A percentile compares a stretch with the other conserved stretches of the same genome.
Evolutionary conservation across 2,888 invertebrate genomes (phyloP).

Genomic region (Apomyelois bistriatella): DNA sequence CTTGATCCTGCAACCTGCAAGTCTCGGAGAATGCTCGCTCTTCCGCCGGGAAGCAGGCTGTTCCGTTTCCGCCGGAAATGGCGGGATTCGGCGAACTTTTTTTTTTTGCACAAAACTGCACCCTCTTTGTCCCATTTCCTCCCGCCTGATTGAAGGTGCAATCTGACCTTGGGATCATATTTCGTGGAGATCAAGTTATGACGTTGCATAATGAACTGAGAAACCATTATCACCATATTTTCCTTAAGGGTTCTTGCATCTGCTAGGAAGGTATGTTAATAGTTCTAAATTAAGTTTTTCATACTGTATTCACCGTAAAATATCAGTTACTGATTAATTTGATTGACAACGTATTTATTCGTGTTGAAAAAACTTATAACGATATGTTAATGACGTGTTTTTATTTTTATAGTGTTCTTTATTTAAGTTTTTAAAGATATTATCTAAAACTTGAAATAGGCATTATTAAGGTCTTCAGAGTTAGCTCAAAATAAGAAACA

Average conservation of each 20-base stretch:
- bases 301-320: too few relatives aligned
- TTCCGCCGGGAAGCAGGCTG: constrained; percentile 57
- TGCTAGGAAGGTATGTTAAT: not conserved
- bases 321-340: too few relatives aligned
- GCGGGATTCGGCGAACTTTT: constrained; percentile 59
- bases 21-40: constrained; percentile 44
- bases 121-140: constrained; percentile 52
- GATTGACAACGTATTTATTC: too few relatives aligned
- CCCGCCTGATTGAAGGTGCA: constrained; percentile 63
- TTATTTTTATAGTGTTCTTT: too few relatives aligned
- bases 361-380: too few relatives aligned
- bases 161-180: constrained; percentile 65
- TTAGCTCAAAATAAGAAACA: too few relatives aligned
- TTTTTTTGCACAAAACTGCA: constrained; percentile 32
- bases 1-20: constrained; percentile 45
- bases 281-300: too few relatives aligned
- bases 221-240: not conserved
- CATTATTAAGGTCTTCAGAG: too few relatives aligned
- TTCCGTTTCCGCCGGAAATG: constrained; percentile 70
- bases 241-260: not conserved
- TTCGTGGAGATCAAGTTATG: constrained; percentile 28
- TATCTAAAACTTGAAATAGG: too few relatives aligned
- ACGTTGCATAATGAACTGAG: not conserved
- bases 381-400: too few relatives aligned
- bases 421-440: too few relatives aligned